These are phyloP conservation scores for Sminthurides aquaticus DNA, from an alignment of 2,888 invertebrate genomes.

Conservation along the genomic window DNA sequence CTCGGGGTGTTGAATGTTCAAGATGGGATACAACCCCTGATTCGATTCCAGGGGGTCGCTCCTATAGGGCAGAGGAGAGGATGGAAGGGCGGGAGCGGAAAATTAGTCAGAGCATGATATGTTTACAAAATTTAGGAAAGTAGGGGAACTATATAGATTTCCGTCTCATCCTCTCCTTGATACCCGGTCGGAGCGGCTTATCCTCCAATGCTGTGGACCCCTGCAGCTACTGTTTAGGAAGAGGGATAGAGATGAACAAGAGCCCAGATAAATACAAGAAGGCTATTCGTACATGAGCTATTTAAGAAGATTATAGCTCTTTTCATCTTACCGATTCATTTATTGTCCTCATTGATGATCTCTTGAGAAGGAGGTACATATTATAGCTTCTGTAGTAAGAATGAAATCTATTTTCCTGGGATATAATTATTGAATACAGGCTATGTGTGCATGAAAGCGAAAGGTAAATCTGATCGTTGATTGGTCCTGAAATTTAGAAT, in stretches of 20 bases:
- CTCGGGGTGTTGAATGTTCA: too few species aligned
- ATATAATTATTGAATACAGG: too few species aligned
- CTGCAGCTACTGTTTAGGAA: neutral
- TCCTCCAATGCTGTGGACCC: neutral
- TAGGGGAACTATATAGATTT: too few species aligned
- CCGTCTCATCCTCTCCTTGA: neutral
- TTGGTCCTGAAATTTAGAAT: too few species aligned
- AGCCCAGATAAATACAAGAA: neutral
- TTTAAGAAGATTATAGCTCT: constrained; percentile 6
- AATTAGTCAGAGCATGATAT: neutral
- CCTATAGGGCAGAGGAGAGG: neutral
- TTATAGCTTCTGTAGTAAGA: too few species aligned
- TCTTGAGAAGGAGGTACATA: neutral
- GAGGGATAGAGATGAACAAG: neutral
- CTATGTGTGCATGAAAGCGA: too few species aligned
- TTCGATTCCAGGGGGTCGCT: too few species aligned
- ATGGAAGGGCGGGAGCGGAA: neutral
- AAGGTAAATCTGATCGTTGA: too few species aligned
- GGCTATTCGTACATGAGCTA: neutral
- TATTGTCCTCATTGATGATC: neutral
- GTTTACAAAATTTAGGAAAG: neutral
- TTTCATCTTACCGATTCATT: constrained; percentile 7
- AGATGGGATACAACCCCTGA: too few species aligned
- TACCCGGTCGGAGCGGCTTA: neutral
- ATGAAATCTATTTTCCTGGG: too few species aligned